Percentiles rank a stretch among this genome's conserved stretches.
phyloP scores from a whole-genome alignment of 2,888 invertebrate genomes.

The Conomelus anceps region DNA sequence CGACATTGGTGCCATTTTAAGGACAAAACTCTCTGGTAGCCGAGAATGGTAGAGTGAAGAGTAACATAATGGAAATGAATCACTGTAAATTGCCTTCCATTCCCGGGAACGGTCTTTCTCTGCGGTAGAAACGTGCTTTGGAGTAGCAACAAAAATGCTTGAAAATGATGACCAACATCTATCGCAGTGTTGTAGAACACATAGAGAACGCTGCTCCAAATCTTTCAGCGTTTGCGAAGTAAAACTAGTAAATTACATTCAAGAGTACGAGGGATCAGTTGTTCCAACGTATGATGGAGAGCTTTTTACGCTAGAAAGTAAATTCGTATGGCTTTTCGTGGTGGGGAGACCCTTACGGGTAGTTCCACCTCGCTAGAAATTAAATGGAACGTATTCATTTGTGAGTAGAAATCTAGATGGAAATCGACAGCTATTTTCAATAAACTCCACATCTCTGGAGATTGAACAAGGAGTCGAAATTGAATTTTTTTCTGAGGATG shows the following conservation, averaged over 20 bases:
- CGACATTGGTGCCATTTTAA: background rate
- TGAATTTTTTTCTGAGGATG: too few species aligned
- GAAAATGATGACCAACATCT: background rate
- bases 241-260: background rate
- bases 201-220: background rate
- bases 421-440: background rate
- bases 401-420: background rate
- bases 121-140: background rate
- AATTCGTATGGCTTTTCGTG: too few species aligned
- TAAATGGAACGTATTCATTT: background rate
- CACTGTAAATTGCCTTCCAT: background rate
- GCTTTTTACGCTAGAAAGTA: background rate
- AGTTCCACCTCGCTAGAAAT: too few species aligned
- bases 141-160: background rate
- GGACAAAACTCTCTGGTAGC: background rate
- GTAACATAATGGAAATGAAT: background rate
- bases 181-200: background rate
- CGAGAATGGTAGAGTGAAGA: background rate
- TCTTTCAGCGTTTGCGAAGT: background rate
- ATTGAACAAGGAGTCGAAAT: background rate
- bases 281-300: background rate
- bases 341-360: too few species aligned
- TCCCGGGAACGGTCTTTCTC: background rate
- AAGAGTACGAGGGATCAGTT: background rate
- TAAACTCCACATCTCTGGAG: background rate